A percentile compares a stretch with the other conserved stretches of the same genome.
Conservation (phyloP, 1,140 invertebrate species). For the Wasmannia auropunctata region DNA sequence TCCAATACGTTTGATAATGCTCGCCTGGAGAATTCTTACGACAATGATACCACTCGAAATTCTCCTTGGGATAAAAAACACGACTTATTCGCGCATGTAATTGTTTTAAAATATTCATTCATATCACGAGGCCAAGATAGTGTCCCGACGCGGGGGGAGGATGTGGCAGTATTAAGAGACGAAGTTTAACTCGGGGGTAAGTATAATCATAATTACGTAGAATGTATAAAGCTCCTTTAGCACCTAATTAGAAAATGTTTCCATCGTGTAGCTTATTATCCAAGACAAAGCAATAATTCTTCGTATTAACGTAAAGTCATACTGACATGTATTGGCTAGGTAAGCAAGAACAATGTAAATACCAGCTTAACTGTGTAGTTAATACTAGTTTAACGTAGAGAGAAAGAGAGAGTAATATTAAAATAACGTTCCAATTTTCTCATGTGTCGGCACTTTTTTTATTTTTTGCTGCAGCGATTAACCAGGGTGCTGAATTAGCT, state of each 20-base stretch:
- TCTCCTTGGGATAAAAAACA: background rate
- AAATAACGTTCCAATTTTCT: constrained; percentile 8
- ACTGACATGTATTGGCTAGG: constrained; percentile 25
- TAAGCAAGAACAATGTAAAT: constrained; percentile 21
- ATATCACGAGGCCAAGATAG: background rate
- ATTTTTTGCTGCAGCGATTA: background rate
- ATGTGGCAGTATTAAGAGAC: constrained; percentile 2
- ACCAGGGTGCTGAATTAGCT: background rate
- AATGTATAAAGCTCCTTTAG: background rate
- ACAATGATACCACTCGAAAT: background rate
- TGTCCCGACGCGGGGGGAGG: background rate
- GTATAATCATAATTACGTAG: background rate
- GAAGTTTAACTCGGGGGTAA: constrained; percentile 37
- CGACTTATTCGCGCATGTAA: background rate
- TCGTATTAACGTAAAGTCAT: constrained; percentile 1
- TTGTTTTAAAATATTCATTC: background rate
- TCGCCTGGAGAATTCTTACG: background rate
- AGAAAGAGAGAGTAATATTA: background rate
- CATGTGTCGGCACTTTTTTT: background rate
- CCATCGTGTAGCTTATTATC: background rate
- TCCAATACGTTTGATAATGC: constrained; percentile 32
- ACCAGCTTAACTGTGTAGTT: background rate
- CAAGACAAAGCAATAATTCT: constrained; percentile 6
- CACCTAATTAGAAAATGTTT: background rate
- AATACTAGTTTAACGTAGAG: constrained; percentile 9